Base-by-base conservation (phyloP, 1,140 invertebrate species). In the Pygmarrhopalites habei region DNA sequence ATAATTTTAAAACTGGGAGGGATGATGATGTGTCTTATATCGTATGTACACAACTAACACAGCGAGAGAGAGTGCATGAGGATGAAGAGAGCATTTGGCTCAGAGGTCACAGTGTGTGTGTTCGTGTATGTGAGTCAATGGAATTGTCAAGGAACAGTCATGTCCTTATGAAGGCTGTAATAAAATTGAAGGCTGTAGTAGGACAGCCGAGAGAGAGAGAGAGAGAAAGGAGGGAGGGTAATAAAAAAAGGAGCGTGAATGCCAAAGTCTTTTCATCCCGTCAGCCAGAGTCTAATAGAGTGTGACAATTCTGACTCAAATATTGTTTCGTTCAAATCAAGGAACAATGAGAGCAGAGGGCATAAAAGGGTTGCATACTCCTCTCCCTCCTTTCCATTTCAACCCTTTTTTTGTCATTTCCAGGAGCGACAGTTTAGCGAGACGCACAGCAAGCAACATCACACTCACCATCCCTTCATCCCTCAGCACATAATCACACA, bases 251-350 rank as follows among this genome's bases (percentile, higher is more conserved):
- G 55, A 59, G 55, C 43, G 28, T 32, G 43, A 52, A 60, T 25
- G 32, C 47, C 30, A n/a, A 64, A 64, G 29, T 39, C 47, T 61
- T 60, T 65, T 51, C 25, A 49, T 57, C 47, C n/a, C 58, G 64
- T 65, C 64, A 60, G 44, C 5, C 26, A 55, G 58, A 52, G 35
- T 67, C 62, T 67, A 70, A 70, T 67, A 65, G 65, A 70, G 68
- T 70, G 68, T 70, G 68, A 70, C 68, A 70, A 70, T 70, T 67
- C n/a, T 65, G 68, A 67, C 61, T 70, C 65, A 70, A 70, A 70
- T 70, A 70, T 70, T 70, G 68, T 70, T 67, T 70, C 65, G 43
- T 61, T 51, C 51, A 65, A 67, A 62, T 65, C 58, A 58, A 67
- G 25, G 52, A 64, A 65, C 43, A 65, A 62, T 64, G 44, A 30